phyloP scores from a whole-genome alignment of 2,888 invertebrate genomes.

The Rotaria sp. region DNA sequence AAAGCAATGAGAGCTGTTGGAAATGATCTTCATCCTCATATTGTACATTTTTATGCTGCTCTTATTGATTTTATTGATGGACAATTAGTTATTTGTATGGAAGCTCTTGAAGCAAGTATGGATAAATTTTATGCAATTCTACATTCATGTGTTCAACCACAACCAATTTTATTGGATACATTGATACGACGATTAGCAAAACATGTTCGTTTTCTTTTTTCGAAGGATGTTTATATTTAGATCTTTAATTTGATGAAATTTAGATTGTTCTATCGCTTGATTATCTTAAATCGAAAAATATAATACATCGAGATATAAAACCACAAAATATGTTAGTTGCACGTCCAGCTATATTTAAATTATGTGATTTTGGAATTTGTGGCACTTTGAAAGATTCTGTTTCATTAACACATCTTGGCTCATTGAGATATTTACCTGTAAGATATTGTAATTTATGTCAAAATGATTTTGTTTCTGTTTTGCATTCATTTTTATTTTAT shows the following conservation, averaged over 20 bases:
- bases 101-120: neutral
- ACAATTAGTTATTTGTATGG: slow-evolving; percentile 17
- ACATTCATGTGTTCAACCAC: neutral
- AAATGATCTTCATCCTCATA: neutral
- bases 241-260: neutral
- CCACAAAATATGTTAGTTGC: neutral
- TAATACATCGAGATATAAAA: slow-evolving; percentile 19
- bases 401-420: neutral
- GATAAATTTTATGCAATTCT: neutral
- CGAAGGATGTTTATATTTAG: neutral
- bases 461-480: neutral
- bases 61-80: neutral
- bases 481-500: neutral
- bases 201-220: neutral
- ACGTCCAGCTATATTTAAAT: neutral
- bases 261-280: slow-evolving; percentile 16
- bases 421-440: slow-evolving; percentile 10
- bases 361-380: slow-evolving; percentile 16
- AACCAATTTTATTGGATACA: neutral
- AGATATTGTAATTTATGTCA: neutral
- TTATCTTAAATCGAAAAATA: slow-evolving; percentile 24
- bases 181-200: neutral
- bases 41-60: neutral
- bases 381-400: neutral
- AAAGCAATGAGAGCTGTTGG: slow-evolving; percentile 7